Evolutionary conservation across 2,113 vertebrate species (phyloP), one percentile per base, ranked within the genome.

Genomic region (Oceanites oceanicus): DNA sequence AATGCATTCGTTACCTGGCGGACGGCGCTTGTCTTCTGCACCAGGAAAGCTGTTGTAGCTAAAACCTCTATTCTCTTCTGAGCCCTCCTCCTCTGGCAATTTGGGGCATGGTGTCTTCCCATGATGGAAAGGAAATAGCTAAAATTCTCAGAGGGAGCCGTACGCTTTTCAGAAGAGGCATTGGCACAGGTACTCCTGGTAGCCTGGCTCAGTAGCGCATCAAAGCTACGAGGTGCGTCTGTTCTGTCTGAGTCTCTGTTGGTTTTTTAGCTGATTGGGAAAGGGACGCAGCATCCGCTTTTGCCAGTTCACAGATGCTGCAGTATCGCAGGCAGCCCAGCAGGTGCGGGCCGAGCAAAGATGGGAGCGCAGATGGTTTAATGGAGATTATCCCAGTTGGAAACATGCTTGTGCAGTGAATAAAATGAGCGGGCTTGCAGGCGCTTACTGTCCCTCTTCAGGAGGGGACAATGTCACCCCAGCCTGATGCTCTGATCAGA

Each of bases 361-460:
- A 94, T 32, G 79, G 92, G 88, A 74, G 95, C 67, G 21, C 98
- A 99, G 98, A 98, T 99, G 99, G 98, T 98, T 98, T 97, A 97
- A 95, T 96, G 55, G 98, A 98, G 98, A 98, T 98, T 98, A 98
- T 98, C 98, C 79, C 98, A 97, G 98, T 98, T 94, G 98, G 98
- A 97, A 93, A 96, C 88, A 93, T 95, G 75, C 97, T 98, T 73
- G 86, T 97, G 97, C 95, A 86, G 93, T 98, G 98, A 98, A 97
- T 86, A 47, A 88, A 66, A 96, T n/a, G 96, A 98, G 95, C 50
- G 55, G 96, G 81, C 94, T 91, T 49, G 29, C 93, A 90, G 92
- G 61, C 63, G 21, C 93, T 93, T 63, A 7, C 66, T 8, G 44
- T 96, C 96, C 97, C 91, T 90, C 97, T 97, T 98, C 96, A 94